Conservation (phyloP, 2,797 vertebrate genomes). For the Gallinago solitaria region DNA sequence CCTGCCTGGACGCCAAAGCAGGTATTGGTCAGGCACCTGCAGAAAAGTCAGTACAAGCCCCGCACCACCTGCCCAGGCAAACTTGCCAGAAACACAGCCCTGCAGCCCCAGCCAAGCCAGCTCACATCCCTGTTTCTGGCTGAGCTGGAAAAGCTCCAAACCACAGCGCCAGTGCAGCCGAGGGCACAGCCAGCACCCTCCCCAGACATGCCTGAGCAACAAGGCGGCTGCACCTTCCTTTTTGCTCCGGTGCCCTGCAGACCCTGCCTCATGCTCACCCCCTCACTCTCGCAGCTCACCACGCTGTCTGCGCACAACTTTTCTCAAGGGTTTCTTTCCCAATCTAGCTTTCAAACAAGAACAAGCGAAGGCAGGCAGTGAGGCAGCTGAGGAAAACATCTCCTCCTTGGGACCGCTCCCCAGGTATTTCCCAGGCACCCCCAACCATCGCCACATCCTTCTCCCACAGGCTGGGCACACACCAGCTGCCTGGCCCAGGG, state of each 20-base stretch:
- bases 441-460: not conserved
- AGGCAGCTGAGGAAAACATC: not conserved
- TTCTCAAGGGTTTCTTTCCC: not conserved
- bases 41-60: not conserved
- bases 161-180: fast-evolving
- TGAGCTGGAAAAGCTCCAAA: fast-evolving
- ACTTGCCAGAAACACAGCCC: not conserved
- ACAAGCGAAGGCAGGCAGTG: not conserved
- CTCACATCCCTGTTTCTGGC: not conserved
- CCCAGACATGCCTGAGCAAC: not conserved
- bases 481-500: not conserved
- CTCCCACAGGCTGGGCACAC: fast-evolving
- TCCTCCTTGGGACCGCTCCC: not conserved
- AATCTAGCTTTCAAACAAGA: not conserved
- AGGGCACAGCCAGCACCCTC: not conserved
- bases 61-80: fast-evolving
- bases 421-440: fast-evolving
- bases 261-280: not conserved
- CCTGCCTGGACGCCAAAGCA: not conserved
- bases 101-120: not conserved
- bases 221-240: not conserved
- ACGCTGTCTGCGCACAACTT: not conserved
- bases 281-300: not conserved
- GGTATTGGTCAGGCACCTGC: not conserved
- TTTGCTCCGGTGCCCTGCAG: not conserved